Evolutionary conservation across 2,797 vertebrate genomes (phyloP), one percentile per base, ranked within the genome.

Genomic region (Gymnopithys bicolor): DNA sequence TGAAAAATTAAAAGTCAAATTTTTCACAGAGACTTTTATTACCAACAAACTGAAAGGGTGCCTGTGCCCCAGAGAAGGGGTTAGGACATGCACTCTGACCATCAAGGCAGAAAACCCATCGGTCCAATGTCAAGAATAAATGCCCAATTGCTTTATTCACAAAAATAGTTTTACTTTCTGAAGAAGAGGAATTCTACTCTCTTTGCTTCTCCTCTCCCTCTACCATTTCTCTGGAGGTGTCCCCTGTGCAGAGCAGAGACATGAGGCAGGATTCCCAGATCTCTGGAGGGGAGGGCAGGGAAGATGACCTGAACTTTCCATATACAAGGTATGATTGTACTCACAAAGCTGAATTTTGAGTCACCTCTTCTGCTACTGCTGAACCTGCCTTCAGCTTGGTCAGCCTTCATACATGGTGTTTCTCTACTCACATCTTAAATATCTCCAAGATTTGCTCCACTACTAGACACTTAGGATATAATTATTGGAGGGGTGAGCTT

Each of bases 101-200:
- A 64, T n/a, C 2, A 4, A 79, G 60, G 37, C 41, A 70, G 52
- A 59, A 6, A 56, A 45, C 11, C 4, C 41, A 32, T 7, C 19
- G 74, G 53, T 53, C 62, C 55, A n/a, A 5, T 9, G 12, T 33
- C 49, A 43, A 76, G 41, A 78, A 25, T 33, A 25, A 92, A 69
- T 1, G 0, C 15, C 5, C 43, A 83, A 59, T 12, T 83, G 53
- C n/a, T 35, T 60, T 68, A 80, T 18, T 23, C 46, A 75, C n/a
- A 81, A 53, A 78, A 81, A 64, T 66, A 62, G 51, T 60, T 68
- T 53, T 83, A 64, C 52, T 93, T 94, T 92, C 60, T 89, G 37
- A 71, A 13, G 30, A 53, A 80, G 53, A 89, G 19, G 75, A 83
- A 91, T 13, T 52, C 39, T 71, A 48, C 23, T 48, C 13, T 19